These are phyloP conservation scores for Pseudococcus jackbeardsleyi DNA, from an alignment of 2,888 invertebrate genomes.

Conservation along the genomic window DNA sequence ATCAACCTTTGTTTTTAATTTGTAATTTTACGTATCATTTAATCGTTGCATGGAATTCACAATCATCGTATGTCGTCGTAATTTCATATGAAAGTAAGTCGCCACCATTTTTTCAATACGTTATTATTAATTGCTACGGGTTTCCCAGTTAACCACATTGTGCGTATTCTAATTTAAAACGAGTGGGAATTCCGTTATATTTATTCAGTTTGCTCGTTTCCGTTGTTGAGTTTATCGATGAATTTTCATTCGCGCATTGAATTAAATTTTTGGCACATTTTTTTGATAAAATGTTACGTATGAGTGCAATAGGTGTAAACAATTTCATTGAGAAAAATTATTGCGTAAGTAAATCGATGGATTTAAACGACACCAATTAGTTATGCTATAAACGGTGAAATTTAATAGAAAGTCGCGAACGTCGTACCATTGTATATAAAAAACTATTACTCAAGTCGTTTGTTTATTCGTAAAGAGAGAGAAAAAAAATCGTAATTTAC, in stretches of 20 bases:
- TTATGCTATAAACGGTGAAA: conserved; percentile 23
- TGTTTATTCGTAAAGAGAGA: not conserved
- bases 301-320: not conserved
- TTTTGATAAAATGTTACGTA: not conserved
- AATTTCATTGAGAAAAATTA: conserved; percentile 14
- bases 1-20: not conserved
- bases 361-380: conserved; percentile 27
- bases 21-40: not conserved
- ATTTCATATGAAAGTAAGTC: conserved; percentile 25
- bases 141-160: not conserved
- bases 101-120: not conserved
- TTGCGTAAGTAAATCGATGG: conserved; percentile 28
- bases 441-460: conserved; percentile 3
- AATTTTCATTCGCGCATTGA: not conserved
- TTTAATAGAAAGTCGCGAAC: conserved; percentile 40
- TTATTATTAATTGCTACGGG: not conserved
- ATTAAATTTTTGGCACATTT: not conserved
- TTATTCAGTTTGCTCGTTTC: not conserved
- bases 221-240: not conserved
- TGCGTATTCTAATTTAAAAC: not conserved
- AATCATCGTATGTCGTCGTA: conserved; percentile 2
- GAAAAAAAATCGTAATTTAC: not conserved
- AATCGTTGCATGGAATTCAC: not conserved
- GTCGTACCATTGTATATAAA: not conserved
- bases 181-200: not conserved